Evolutionary conservation across 2,113 vertebrate species (phyloP), one percentile per base, ranked within the genome.

Genomic region (Octodon degus): DNA sequence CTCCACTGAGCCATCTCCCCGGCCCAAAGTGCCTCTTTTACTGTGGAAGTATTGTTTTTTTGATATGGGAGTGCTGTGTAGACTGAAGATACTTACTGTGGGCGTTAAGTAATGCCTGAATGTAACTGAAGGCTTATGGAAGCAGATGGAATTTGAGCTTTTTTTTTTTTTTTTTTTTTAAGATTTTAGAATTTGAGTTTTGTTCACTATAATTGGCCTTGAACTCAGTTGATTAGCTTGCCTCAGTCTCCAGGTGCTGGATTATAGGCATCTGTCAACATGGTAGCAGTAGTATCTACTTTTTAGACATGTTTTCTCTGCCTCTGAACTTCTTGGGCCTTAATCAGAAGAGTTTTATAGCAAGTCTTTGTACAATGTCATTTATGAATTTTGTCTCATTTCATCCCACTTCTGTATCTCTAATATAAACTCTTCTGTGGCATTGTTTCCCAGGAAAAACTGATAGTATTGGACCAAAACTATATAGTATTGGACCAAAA

Each of bases 61-160:
- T 94, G 80, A 7, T 82, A 76, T 91, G 83, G 22, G 12, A 80
- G 13, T 85, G 6, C 20, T 82, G 7, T 53, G 32, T 4, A 77
- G 43, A 90, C 37, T 65, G 58, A 90, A 47, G 43, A 19, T 72
- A 27, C 43, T 3, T 50, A 3, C 30, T 90, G 25, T 94, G 79
- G 16, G 19, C 82, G 20, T 82, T 87, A 58, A 77, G 43, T 43
- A 20, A 37, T 55, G 17, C 68, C 89, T 95, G 91, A 93, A 43
- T 95, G 24, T 88, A 77, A 82, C 53, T 84, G 81, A 70, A 89
- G 25, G 37, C 10, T 82, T 96, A 90, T 80, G 47, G 76, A 95
- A 22, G 70, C 4, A 67, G 25, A 79, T 90, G 43, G 58, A 53
- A 24, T 79, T 47, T 67, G 43, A 65, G 53, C 20, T 86, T 74